Evolutionary conservation across 1,140 invertebrate genomes (phyloP).

Genomic region (Globodera rostochiensis): DNA sequence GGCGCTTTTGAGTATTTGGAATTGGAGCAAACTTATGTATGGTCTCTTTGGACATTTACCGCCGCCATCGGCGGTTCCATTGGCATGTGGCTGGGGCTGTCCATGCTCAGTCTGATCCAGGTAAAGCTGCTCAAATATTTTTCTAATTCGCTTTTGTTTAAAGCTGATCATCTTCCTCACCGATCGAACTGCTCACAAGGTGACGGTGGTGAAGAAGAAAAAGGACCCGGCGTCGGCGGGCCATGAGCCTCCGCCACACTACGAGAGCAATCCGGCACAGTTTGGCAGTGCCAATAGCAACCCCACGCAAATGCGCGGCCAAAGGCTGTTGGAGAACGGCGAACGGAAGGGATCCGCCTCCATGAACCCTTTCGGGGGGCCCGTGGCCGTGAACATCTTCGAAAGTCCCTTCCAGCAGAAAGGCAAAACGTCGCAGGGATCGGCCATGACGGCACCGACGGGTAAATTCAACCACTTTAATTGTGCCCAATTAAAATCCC

Average conservation of each 20-base stretch:
- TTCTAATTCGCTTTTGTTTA: slow-evolving; percentile 26
- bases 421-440: slow-evolving; percentile 2
- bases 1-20: slow-evolving; percentile 45
- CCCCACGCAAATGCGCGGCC: not conserved
- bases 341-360: slow-evolving; percentile 13
- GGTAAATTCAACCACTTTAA: not conserved
- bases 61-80: slow-evolving; percentile 46
- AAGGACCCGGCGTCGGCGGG: not conserved
- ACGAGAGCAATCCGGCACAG: not conserved
- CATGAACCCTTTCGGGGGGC: slow-evolving; percentile 38
- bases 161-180: slow-evolving; percentile 24
- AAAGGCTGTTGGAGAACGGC: not conserved
- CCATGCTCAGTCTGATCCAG: slow-evolving; percentile 47
- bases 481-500: not conserved
- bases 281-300: not conserved
- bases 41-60: slow-evolving; percentile 35
- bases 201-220: slow-evolving; percentile 26
- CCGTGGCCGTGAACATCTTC: slow-evolving; percentile 34
- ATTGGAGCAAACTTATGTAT: slow-evolving; percentile 44
- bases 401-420: slow-evolving; percentile 35
- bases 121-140: slow-evolving; percentile 22
- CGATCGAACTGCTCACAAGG: slow-evolving; percentile 25
- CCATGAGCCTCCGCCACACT: not conserved
- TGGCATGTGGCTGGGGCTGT: slow-evolving; percentile 49
- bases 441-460: not conserved